These are phyloP conservation scores for Conopomorpha cramerella DNA, from an alignment of 1,140 invertebrate species.

Conservation along the genomic window DNA sequence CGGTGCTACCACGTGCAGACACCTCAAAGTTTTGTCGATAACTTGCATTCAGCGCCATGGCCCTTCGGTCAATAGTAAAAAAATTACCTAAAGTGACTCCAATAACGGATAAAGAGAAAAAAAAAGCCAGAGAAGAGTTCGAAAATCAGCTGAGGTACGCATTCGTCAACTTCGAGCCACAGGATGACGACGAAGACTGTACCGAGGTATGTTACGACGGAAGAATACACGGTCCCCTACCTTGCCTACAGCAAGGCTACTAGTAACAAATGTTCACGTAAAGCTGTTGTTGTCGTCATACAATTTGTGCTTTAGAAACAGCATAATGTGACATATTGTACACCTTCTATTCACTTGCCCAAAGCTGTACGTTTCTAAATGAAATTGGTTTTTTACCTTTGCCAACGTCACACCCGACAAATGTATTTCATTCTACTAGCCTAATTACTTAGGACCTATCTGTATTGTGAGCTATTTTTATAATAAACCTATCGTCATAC, in stretches of 20 bases:
- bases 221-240: no score
- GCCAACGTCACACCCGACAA: no score
- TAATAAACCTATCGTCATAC: no score
- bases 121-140: constrained; percentile 31
- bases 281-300: neutral
- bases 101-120: constrained; percentile 20
- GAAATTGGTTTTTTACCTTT: neutral
- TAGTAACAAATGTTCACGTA: no score
- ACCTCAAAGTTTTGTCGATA: constrained; percentile 45
- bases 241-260: no score
- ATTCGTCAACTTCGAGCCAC: constrained; percentile 32
- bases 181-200: constrained; percentile 34
- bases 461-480: no score
- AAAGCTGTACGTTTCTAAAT: neutral
- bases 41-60: constrained; percentile 7
- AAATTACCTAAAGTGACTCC: neutral
- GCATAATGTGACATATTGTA: neutral
- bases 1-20: constrained; percentile 7
- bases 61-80: neutral
- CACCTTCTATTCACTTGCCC: neutral
- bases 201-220: constrained; percentile 30
- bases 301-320: neutral
- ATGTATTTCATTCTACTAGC: no score
- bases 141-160: constrained; percentile 38
- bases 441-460: no score